Evolutionary conservation across 2,888 invertebrate species (phyloP), one percentile per base, ranked within the genome.

Genomic region (Priocnemis perturbator): DNA sequence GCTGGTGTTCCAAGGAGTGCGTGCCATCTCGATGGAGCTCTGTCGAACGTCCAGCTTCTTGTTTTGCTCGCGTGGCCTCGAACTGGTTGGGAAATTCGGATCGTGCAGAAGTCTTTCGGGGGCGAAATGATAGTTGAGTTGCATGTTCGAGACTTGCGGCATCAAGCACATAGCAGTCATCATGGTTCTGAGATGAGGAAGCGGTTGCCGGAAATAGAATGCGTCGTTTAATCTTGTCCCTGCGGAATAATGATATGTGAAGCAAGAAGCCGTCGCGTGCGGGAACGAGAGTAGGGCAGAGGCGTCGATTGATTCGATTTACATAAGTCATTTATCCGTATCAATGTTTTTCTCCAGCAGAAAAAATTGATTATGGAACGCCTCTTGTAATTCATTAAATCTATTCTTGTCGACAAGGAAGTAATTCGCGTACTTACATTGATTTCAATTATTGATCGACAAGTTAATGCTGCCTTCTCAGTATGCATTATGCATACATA

Each of bases 151-250:
- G 4, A 65, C 37, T 26, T 61, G 73, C 17, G 82, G 79, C 15
- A 85, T 47, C 7, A 86, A 60, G 48, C 74, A 71, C 20, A 81
- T 60, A 15, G 78, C 69, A 3, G 77, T 74, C 79, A 86, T 83
- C 30, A 60, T 79, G 55, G 80, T 81, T 0, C 85, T 81, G 1
- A 67, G 63, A 37, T 81, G 83, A 0, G 79, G 77, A 7, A 71
- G 64, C 1, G 80, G 75, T 58, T 79, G 75, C 3, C 76, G 73
- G 64, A 85, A 86, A 60, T 76, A 79, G 15, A 77, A 78, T 3
- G 64, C 66, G 17, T 82, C 82, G 58, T 85, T 83, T 55, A 86
- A 47, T 56, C 71, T 66, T 9, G 73, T 82, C 50, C 86, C 86
- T 84, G 61, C 11, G n/a, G 37, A 45, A 17, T 26, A n/a, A n/a